Conservation (phyloP, 2,113 vertebrate genomes). For the Taurulus bubalis region DNA sequence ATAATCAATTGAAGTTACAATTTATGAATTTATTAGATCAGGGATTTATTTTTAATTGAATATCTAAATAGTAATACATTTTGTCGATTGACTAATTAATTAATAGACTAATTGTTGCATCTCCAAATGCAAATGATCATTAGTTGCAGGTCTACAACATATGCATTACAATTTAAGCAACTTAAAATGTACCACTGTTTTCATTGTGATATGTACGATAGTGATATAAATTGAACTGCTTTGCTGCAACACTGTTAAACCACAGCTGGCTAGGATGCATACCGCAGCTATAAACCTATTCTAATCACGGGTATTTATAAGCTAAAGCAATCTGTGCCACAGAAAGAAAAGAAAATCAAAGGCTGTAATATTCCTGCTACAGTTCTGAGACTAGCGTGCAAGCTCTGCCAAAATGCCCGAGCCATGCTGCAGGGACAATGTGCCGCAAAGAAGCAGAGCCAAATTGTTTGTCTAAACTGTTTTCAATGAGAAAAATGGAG, state of each 20-base stretch:
- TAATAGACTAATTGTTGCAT: neutral
- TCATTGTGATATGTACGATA: constrained; percentile 1
- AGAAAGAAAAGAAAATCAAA: constrained; percentile 47
- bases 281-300: constrained; percentile 22
- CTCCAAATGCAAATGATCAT: neutral
- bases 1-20: neutral
- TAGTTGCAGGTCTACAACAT: neutral
- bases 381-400: constrained; percentile 39
- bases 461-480: constrained; percentile 53
- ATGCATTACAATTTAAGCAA: neutral
- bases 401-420: constrained; percentile 50
- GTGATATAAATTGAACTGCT: constrained; percentile 22
- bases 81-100: neutral
- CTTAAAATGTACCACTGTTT: constrained; percentile 1
- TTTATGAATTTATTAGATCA: neutral
- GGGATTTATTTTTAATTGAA: neutral
- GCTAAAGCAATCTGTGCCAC: constrained; percentile 28
- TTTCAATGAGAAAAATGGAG: constrained; percentile 54
- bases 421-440: constrained; percentile 56
- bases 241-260: constrained; percentile 8
- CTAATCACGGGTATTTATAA: constrained; percentile 43
- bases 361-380: constrained; percentile 51
- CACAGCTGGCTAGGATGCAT: constrained; percentile 25
- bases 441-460: constrained; percentile 48
- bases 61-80: neutral